Base-by-base conservation (phyloP, 1,140 invertebrate species). In the Trichomalopsis sarcophagae region DNA sequence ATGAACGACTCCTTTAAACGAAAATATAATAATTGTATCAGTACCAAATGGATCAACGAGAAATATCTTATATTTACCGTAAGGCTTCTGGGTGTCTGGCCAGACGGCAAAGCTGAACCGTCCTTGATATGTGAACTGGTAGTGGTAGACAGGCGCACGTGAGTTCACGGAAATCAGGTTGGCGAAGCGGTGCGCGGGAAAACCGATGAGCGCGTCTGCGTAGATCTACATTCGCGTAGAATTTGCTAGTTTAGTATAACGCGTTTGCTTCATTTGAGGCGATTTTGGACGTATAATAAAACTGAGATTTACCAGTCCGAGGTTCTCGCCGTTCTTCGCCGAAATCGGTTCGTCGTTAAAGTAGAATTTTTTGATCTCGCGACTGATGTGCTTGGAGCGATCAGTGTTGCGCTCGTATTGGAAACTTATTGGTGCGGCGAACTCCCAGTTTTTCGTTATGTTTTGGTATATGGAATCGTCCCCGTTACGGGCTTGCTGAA, bases 1-100 rank as follows among this genome's bases (percentile, higher is more conserved):
- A 89, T 96, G 95, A 4, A 93, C 94, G 7, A 94, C 94, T 27
- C 95, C 95, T 95, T 82, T 0, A 78, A 6, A n/a, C 1, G 17
- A 21, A 6, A 71, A 33, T 9, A 17, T 2, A 30, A 71, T 11
- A 33, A 14, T 71, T 30, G 14, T 27, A 23, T 11, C 21, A 17
- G 21, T 10, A 33, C 0, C 11, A 71, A 30, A 36, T 36, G 3
- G 2, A 36, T 36, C 33, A 36, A 71, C 27, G 13, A 71, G 27
- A 9, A 27, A 73, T 33, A 14, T 30, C n/a, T 75, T 13, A 3
- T 13, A 3, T 30, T 55, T 14, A 80, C 36, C 90, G 47, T 88
- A 90, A 78, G 90, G 89, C 84, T 85, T 88, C 17, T 86, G 87
- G 10, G 89, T 89, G 33, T 88, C 88, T 6, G 21, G 40, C 84